Base-by-base conservation (phyloP, 2,888 invertebrate genomes). In the Himalopsyche tibetana region DNA sequence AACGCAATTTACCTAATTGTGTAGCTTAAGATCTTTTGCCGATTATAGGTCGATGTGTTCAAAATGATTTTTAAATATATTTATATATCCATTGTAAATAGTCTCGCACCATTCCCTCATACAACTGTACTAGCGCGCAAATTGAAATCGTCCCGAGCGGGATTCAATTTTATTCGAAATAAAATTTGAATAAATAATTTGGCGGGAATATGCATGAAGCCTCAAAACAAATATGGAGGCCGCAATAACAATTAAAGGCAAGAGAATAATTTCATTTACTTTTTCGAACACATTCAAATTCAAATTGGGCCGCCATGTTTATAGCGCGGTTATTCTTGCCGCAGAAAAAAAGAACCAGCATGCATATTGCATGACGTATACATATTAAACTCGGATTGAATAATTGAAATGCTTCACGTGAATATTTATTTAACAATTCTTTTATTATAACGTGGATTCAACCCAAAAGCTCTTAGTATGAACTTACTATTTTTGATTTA, bases 91-190 rank as follows among this genome's bases (percentile, higher is more conserved):
- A 51, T 15, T 51, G 51, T 51, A 51, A 51, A 51, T 51, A 51
- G 9, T 51, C 6, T 51, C 28, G 28, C 28, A 28, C 28, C 51
- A 15, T 51, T 51, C 51, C 4, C 63, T 63, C 63, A 19, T 63
- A 4, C 63, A 19, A 63, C 28, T 63, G 63, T 4, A 56, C 63
- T 63, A 63, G 8, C 4, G 19, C 63, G 19, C 63, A n/a, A 28
- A 63, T 19, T 63, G 63, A 11, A 63, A 19, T 9, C 19, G 28
- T n/a, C n/a, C 63, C 19, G 63, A 15, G 11, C 63, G 28, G 19
- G 63, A 63, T 63, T 28, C 63, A 63, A 63, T 63, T 63, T 63
- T 63, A 63, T 63, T 63, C 63, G 63, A 63, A 63, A 63, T 63
- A 63, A 63, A 63, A 63, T 63, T 63, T 63, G 63, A 63, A 63